Percentiles rank a stretch among this genome's conserved stretches.
phyloP scores from a whole-genome alignment of 30 jellyfish, hydroid and myxozoan genomes.

The Hydractinia symbiolongicarpus region DNA sequence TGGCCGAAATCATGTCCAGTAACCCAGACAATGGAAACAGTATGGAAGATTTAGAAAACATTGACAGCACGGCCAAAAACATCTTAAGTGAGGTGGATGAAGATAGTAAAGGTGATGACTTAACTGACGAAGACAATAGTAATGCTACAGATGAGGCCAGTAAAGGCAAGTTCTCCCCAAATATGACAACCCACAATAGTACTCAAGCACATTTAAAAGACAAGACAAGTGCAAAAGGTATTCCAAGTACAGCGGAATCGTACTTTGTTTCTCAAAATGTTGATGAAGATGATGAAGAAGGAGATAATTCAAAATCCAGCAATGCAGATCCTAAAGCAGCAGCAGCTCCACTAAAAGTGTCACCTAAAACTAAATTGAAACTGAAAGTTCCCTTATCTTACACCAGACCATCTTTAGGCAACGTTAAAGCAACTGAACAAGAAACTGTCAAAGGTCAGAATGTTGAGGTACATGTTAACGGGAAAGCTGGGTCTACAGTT shows the following conservation, averaged over 20 bases:
- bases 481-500: not conserved
- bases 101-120: not conserved
- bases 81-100: slow-evolving; percentile 26
- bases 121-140: not conserved
- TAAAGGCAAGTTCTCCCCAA: not conserved
- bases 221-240: not conserved
- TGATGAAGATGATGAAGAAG: not conserved
- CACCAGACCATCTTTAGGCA: slow-evolving; percentile 8
- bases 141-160: not conserved
- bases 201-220: not conserved
- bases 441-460: not conserved
- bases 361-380: not conserved
- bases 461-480: not conserved
- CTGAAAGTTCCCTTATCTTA: slow-evolving; percentile 17
- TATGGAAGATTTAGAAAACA: slow-evolving; percentile 14
- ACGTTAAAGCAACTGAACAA: slow-evolving; percentile 14
- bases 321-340: too few relatives aligned
- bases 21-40: slow-evolving; percentile 4
- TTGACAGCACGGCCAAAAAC: slow-evolving; percentile 18
- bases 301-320: not conserved
- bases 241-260: slow-evolving; percentile 1
- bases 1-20: slow-evolving; percentile 8
- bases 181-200: too few relatives aligned
- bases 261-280: slow-evolving; percentile 1
- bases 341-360: not conserved